A percentile compares a stretch with the other conserved stretches of the same genome.
phyloP scores from a whole-genome alignment of 2,113 vertebrate species.

The Pipra filicauda region DNA sequence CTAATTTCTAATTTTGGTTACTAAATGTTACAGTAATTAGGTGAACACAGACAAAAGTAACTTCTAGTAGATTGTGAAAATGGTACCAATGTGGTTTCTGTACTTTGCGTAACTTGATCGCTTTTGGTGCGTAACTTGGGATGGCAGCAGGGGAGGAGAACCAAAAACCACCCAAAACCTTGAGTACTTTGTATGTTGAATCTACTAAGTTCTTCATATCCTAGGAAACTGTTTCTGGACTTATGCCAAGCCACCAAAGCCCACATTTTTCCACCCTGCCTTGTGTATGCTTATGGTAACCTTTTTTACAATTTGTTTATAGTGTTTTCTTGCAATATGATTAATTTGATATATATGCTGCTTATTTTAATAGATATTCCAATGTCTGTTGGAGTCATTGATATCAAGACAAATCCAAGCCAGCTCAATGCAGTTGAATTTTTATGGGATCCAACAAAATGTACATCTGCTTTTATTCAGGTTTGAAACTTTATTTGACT shows the following conservation, averaged over 20 bases:
- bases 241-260: neutral
- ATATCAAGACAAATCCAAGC: conserved; percentile 81
- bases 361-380: conserved; percentile 79
- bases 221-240: neutral
- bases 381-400: conserved; percentile 85
- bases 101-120: accelerated
- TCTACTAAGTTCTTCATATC: neutral
- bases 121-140: neutral
- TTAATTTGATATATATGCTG: neutral
- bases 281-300: neutral
- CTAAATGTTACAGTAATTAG: neutral
- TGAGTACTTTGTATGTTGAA: neutral
- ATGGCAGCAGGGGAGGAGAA: neutral
- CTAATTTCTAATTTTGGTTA: neutral
- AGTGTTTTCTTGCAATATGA: neutral
- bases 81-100: neutral
- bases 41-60: neutral
- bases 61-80: neutral
- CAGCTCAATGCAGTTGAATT: conserved; percentile 85
- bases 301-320: neutral
- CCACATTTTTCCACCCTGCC: neutral
- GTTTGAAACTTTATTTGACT: conserved; percentile 73
- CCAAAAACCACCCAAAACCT: neutral
- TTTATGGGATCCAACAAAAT: conserved; percentile 85
- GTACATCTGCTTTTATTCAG: conserved; percentile 86